Percentiles rank a stretch among this genome's conserved stretches.
phyloP scores from a whole-genome alignment of 1,140 invertebrate genomes.

The Tetramorium parvispinum region DNA sequence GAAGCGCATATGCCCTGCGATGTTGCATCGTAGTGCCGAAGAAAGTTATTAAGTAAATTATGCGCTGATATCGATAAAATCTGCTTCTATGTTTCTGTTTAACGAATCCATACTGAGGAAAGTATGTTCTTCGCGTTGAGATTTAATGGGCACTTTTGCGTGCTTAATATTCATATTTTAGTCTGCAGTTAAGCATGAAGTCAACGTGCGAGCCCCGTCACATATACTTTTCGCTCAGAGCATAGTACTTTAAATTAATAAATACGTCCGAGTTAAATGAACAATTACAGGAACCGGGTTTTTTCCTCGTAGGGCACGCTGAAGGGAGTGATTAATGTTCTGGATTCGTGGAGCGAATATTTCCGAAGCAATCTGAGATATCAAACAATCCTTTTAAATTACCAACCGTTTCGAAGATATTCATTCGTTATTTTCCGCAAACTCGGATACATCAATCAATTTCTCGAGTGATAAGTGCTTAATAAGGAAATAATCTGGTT shows the following conservation, averaged over 20 bases:
- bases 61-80: neutral
- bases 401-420: neutral
- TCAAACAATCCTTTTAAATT: constrained; percentile 19
- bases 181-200: neutral
- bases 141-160: constrained; percentile 30
- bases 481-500: neutral
- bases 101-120: neutral
- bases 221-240: neutral
- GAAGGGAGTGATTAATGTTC: neutral
- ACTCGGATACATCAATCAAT: neutral
- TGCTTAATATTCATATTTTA: constrained; percentile 48
- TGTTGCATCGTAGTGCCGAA: neutral
- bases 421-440: neutral
- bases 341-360: neutral
- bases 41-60: constrained; percentile 31
- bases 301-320: neutral
- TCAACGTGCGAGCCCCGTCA: neutral
- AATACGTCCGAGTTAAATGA: neutral
- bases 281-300: neutral
- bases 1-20: neutral
- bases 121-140: neutral
- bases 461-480: neutral
- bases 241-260: constrained; percentile 10
- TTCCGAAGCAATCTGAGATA: neutral
- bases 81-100: neutral